phyloP scores from a whole-genome alignment of 2,797 vertebrate species.

The Rhinophrynus dorsalis region DNA sequence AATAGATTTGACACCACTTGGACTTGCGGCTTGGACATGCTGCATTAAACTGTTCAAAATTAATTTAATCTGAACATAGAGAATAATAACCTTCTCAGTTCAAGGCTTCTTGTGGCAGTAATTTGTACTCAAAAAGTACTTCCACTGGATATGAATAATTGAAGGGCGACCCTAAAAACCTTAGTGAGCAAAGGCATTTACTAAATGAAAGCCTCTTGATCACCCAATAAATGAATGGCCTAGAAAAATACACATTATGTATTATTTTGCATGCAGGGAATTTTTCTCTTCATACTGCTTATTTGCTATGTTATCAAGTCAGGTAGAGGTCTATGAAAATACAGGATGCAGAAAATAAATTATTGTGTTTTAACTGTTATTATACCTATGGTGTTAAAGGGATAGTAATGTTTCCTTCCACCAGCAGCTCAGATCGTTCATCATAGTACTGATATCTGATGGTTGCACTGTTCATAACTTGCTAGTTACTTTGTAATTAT shows the following conservation, averaged over 20 bases:
- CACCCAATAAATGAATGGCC: slow-evolving; percentile 62
- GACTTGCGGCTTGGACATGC: slow-evolving; percentile 76
- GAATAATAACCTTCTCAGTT: slow-evolving; percentile 81
- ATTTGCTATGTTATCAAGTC: not conserved
- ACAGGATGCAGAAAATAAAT: not conserved
- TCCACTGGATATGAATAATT: slow-evolving; percentile 79
- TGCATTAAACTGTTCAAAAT: slow-evolving; percentile 83
- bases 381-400: not conserved
- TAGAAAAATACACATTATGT: slow-evolving; percentile 58
- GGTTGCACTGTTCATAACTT: too few relatives aligned
- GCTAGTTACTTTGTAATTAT: too few relatives aligned
- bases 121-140: slow-evolving; percentile 78
- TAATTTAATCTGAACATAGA: slow-evolving; percentile 81
- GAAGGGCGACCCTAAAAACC: slow-evolving; percentile 75
- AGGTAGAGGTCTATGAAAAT: not conserved
- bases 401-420: too few relatives aligned
- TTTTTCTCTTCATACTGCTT: slow-evolving; percentile 53
- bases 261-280: slow-evolving; percentile 51
- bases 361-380: not conserved
- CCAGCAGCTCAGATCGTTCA: too few relatives aligned
- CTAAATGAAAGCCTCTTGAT: slow-evolving; percentile 68
- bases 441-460: too few relatives aligned
- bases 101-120: slow-evolving; percentile 77
- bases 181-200: slow-evolving; percentile 70
- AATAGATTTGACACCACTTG: slow-evolving; percentile 80